Evolutionary conservation across 1,140 invertebrate species (phyloP).

Genomic region (Ostrea denselamellosa): DNA sequence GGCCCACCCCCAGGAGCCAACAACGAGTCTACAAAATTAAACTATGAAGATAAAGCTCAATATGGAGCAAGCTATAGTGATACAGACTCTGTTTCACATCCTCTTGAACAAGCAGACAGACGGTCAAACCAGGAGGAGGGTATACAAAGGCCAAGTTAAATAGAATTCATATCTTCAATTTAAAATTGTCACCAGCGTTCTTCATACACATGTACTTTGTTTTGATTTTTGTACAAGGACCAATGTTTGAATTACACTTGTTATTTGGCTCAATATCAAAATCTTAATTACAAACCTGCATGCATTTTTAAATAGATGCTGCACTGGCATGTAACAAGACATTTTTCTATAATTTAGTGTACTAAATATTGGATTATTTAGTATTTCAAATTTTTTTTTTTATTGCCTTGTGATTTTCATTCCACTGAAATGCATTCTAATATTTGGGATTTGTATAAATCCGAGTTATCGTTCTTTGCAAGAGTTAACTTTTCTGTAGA

Average conservation of each 20-base stretch:
- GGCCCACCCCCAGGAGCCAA: background rate
- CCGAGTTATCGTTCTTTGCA: no score
- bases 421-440: no score
- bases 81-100: constrained; percentile 27
- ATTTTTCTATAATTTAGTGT: no score
- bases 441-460: no score
- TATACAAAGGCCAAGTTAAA: background rate
- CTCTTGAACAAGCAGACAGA: background rate
- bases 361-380: no score
- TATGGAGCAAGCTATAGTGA: constrained; percentile 33
- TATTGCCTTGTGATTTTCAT: no score
- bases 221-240: constrained; percentile 1
- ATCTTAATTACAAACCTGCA: background rate
- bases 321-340: background rate
- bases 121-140: background rate
- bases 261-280: background rate
- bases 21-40: constrained; percentile 35
- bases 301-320: background rate
- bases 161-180: background rate
- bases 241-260: background rate
- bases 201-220: background rate
- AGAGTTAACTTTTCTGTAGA: no score
- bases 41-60: background rate
- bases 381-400: no score
- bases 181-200: background rate